Evolutionary conservation across 2,797 vertebrate species (phyloP), one percentile per base, ranked within the genome.

Genomic region (Denticeps clupeoides): DNA sequence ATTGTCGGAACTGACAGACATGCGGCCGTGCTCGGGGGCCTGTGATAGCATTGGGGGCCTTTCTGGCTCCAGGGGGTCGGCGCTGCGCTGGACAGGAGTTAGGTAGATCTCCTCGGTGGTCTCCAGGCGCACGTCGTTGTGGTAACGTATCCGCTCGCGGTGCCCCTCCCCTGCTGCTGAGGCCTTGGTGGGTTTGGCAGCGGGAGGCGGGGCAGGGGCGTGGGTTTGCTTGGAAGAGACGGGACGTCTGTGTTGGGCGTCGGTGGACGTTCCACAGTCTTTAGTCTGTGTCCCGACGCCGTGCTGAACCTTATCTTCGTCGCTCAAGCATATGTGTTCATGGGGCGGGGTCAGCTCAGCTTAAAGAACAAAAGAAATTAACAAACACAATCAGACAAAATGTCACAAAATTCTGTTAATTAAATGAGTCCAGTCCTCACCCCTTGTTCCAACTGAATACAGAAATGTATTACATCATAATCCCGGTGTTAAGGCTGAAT

Each of bases 81-180:
- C 80, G 3, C 87, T 89, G 47, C 89, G 85, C 72, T 89, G 93
- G 50, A 96, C 87, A 0, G 94, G 92, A 0, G 91, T 98, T 60
- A 97, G 73, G 62, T 93, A 97, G 61, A 97, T 97, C 75, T 98
- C 94, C 79, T 97, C 94, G 0, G 93, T 97, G 45, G 93, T 89
- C 57, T 97, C 93, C 16, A 91, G 70, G 32, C 81, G 83, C 60
- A 91, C 87, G 0, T 95, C 89, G 0, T 88, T 85, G 72, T 91
- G 90, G 73, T 93, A 91, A 64, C 81, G 86, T 71, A 89, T 87
- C 60, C 85, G 87, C 58, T 97, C 93, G 38, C 85, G 82, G 49
- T 90, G 86, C 10, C 13, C 44, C 21, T 53, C 47, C 25, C 38
- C 23, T 67, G 72, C 53, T 49, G 63, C 37, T 62, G 73, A 50